Percentiles rank a stretch among this genome's conserved stretches.
phyloP scores from a whole-genome alignment of 2,113 vertebrate genomes.

The Cyanocitta stelleri region DNA sequence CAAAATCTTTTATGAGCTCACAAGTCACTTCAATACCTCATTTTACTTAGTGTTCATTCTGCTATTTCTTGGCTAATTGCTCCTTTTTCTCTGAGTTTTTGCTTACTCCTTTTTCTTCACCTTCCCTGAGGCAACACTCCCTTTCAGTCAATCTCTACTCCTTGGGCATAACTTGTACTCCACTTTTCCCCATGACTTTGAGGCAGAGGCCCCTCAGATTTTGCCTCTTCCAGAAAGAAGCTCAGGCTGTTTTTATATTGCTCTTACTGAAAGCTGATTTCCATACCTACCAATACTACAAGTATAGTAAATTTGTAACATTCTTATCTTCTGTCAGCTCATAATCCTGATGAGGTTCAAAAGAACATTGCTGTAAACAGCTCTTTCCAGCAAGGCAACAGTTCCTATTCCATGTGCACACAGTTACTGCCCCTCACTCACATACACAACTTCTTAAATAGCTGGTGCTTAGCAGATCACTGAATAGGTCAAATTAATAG shows the following conservation, averaged over 20 bases:
- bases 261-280: neutral
- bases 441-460: neutral
- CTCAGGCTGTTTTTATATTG: neutral
- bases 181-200: neutral
- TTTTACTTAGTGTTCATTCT: neutral
- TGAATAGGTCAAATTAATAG: neutral
- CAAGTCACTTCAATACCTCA: neutral
- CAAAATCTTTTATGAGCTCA: neutral
- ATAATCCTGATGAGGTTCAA: neutral
- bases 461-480: neutral
- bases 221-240: neutral
- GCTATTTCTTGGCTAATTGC: neutral
- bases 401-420: neutral
- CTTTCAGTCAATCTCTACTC: neutral
- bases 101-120: neutral
- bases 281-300: neutral
- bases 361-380: neutral
- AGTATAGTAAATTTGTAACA: neutral
- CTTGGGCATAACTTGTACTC: neutral
- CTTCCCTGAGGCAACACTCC: neutral
- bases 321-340: neutral
- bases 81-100: neutral
- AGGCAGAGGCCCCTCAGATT: neutral
- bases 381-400: neutral
- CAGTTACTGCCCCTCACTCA: neutral